phyloP scores from a whole-genome alignment of 2,888 invertebrate genomes.

The Macaria notata region DNA sequence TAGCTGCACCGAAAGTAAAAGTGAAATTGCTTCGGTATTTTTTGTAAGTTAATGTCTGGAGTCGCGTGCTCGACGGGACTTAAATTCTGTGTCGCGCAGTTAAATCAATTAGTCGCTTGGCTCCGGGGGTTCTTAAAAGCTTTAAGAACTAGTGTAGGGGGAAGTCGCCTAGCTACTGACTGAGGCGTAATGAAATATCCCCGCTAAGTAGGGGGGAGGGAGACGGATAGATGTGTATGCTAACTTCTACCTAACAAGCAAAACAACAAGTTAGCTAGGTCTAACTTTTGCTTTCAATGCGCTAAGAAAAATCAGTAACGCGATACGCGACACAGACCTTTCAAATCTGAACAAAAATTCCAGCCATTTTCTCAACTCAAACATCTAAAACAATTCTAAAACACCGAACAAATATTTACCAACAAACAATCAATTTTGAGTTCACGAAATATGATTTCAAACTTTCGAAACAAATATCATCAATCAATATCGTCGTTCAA shows the following conservation, averaged over 20 bases:
- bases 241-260: slow-evolving; percentile 10
- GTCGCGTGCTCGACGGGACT: slow-evolving; percentile 53
- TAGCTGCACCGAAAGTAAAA: slow-evolving; percentile 33
- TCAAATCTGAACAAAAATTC: too few relatives aligned
- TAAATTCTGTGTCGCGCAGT: slow-evolving; percentile 53
- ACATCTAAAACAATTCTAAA: too few relatives aligned
- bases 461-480: slow-evolving; percentile 20
- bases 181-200: slow-evolving; percentile 27
- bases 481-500: slow-evolving; percentile 37
- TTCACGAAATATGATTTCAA: slow-evolving; percentile 5
- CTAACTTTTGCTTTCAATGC: too few relatives aligned
- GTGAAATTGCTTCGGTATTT: slow-evolving; percentile 37
- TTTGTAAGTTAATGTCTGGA: slow-evolving; percentile 44
- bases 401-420: slow-evolving; percentile 7
- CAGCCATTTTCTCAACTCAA: too few relatives aligned
- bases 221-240: slow-evolving; percentile 12
- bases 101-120: slow-evolving; percentile 58
- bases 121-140: slow-evolving; percentile 50
- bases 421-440: slow-evolving; percentile 8
- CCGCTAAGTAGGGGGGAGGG: slow-evolving; percentile 13
- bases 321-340: too few relatives aligned
- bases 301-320: too few relatives aligned
- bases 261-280: neutral
- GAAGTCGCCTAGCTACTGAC: slow-evolving; percentile 29
- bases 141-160: slow-evolving; percentile 43